Base-by-base conservation (phyloP, 2,797 vertebrate species). In the Nasua narica region DNA sequence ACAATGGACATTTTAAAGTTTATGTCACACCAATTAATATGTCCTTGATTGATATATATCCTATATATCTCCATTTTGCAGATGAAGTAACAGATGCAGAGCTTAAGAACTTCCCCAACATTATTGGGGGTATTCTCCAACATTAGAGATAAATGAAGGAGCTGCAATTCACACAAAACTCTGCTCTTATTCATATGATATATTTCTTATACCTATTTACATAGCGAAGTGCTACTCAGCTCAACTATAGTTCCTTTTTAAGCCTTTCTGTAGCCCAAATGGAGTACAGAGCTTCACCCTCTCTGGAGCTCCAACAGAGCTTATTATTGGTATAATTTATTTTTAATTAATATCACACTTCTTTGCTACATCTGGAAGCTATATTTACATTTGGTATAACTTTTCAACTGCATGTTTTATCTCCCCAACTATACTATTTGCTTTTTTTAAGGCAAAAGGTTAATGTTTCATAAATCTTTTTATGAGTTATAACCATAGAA, bases 331-430 rank as follows among this genome's bases (percentile, higher is more conserved):
- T 76, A 84, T 23, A 19, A 79, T 74, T 90, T 87, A 85, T 85
- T 83, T 95, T 87, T 85, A 92, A 70, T 87, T 74, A 84, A 96
- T 90, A 81, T 21, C 54, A 88, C 19, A 76, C 35, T 62, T n/a
- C 21, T 86, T 96, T 91, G 32, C 54, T 74, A 60, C 60, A 76
- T 93, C 40, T 76, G 95, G 32, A 67, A 82, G 46, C 72, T 84
- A 37, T 60, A 67, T 85, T 94, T 92, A 94, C 74, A 84, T 86
- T 78, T 50, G 15, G 35, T 52, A 35, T 67, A 93, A 92, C 50
- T 87, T 93, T 95, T 93, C 69, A 84, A 84, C 56, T 65, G 23
- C 32, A 95, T n/a, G 23, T 82, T 91, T 78, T 87, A 96, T 79
- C 56, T 97, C 87, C 74, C 40, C 67, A 90, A 93, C 9, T 81